phyloP scores from a whole-genome alignment of 2,888 invertebrate genomes.

The Epistrophe grossulariae region DNA sequence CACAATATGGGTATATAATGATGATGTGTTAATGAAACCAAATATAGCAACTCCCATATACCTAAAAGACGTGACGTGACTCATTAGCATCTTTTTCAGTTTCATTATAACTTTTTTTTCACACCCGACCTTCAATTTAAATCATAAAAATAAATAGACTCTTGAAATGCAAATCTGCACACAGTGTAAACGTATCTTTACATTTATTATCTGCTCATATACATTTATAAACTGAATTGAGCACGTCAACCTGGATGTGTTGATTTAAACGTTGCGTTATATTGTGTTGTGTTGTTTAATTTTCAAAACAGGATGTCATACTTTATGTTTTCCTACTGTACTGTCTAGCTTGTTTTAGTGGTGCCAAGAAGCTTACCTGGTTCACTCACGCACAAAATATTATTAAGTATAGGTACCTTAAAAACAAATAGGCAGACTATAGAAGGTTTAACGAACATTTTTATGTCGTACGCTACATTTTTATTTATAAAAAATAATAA shows the following conservation, averaged over 20 bases:
- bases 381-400: slow-evolving; percentile 31
- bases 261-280: slow-evolving; percentile 18
- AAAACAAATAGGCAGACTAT: slow-evolving; percentile 7
- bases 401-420: background rate
- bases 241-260: slow-evolving; percentile 32
- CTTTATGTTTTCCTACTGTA: slow-evolving; percentile 54
- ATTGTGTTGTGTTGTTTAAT: slow-evolving; percentile 21
- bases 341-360: background rate
- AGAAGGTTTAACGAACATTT: too few relatives aligned
- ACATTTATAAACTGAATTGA: slow-evolving; percentile 38
- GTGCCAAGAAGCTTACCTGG: slow-evolving; percentile 10
- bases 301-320: slow-evolving; percentile 69
- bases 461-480: too few relatives aligned
- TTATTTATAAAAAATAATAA: too few relatives aligned
- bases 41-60: background rate
- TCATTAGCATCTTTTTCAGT: slow-evolving; percentile 51
- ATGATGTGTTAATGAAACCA: slow-evolving; percentile 8
- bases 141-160: slow-evolving; percentile 41
- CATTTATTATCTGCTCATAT: background rate
- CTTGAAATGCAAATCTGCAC: slow-evolving; percentile 17
- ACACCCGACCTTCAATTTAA: slow-evolving; percentile 39
- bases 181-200: slow-evolving; percentile 19
- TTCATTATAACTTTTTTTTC: slow-evolving; percentile 34
- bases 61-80: slow-evolving; percentile 34
- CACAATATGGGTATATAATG: background rate